A percentile compares a stretch with the other conserved stretches of the same genome.
Evolutionary conservation across 1,140 invertebrate genomes (phyloP).

Genomic region (Caenorhabditis brenneri): DNA sequence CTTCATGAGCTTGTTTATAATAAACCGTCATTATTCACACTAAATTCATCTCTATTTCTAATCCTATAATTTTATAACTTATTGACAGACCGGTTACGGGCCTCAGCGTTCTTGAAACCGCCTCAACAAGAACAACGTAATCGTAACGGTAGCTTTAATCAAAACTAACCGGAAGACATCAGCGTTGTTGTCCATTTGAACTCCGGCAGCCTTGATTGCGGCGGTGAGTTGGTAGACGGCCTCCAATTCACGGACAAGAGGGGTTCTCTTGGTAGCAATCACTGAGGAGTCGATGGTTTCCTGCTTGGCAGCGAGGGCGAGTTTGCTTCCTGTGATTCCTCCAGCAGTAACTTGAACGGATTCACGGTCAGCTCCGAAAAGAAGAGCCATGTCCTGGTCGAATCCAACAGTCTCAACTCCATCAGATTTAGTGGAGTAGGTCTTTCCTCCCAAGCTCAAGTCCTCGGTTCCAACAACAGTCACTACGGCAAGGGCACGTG

Average conservation of each 20-base stretch:
- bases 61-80: no score
- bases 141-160: no score
- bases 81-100: no score
- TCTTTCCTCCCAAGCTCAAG: background rate
- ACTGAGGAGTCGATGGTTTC: background rate
- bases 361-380: constrained; percentile 42
- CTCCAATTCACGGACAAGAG: background rate
- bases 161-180: background rate
- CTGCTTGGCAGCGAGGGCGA: background rate
- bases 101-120: no score
- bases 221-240: constrained; percentile 10
- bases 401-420: background rate
- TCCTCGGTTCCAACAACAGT: background rate
- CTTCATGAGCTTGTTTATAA: no score
- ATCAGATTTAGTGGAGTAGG: background rate
- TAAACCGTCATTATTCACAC: no score
- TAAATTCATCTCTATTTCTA: no score
- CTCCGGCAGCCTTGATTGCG: constrained; percentile 17
- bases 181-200: constrained; percentile 28
- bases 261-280: background rate
- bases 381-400: constrained; percentile 19
- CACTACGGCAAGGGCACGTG: constrained; percentile 32
- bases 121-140: no score
- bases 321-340: constrained; percentile 26
- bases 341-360: constrained; percentile 13